Percentiles rank a stretch among this genome's conserved stretches.
These are phyloP conservation scores for Epizoanthus scotinus DNA, from an alignment of 92 coral and sea anemone species.

Conservation along the genomic window DNA sequence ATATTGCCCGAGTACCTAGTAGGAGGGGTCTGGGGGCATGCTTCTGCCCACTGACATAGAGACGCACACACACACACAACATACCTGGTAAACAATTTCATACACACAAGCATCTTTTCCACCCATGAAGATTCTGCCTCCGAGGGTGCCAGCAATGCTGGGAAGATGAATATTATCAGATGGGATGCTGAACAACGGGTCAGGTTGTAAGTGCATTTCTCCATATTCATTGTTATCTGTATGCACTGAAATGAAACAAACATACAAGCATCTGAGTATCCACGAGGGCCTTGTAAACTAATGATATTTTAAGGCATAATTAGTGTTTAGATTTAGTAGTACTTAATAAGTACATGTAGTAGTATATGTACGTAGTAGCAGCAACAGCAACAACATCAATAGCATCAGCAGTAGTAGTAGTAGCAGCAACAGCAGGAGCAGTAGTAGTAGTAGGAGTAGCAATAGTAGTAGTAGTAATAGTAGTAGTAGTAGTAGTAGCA, in stretches of 20 bases:
- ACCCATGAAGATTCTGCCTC: conserved; percentile 87
- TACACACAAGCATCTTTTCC: conserved; percentile 95
- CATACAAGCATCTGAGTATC: not conserved
- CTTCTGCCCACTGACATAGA: not conserved
- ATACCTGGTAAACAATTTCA: conserved; percentile 96
- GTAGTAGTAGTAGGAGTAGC: too few relatives aligned
- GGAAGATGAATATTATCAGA: conserved; percentile 92
- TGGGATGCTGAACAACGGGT: conserved; percentile 89
- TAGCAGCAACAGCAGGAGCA: too few relatives aligned
- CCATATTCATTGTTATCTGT: conserved; percentile 59
- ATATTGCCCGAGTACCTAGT: too few relatives aligned
- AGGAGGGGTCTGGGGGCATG: too few relatives aligned
- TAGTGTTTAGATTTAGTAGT: too few relatives aligned
- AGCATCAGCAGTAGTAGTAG: too few relatives aligned
- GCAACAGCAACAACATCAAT: too few relatives aligned
- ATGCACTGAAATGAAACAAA: conserved; percentile 29
- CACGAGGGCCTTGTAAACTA: not conserved
- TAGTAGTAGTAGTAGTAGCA: too few relatives aligned
- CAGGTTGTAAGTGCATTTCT: conserved; percentile 91
- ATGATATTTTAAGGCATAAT: too few relatives aligned
- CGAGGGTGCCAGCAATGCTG: conserved; percentile 82
- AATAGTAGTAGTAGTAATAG: too few relatives aligned
- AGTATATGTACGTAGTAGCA: too few relatives aligned
- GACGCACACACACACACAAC: not conserved
- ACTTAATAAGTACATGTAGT: too few relatives aligned